Conservation (phyloP, 2,888 invertebrate genomes). For the Dexiosoma caninum region DNA sequence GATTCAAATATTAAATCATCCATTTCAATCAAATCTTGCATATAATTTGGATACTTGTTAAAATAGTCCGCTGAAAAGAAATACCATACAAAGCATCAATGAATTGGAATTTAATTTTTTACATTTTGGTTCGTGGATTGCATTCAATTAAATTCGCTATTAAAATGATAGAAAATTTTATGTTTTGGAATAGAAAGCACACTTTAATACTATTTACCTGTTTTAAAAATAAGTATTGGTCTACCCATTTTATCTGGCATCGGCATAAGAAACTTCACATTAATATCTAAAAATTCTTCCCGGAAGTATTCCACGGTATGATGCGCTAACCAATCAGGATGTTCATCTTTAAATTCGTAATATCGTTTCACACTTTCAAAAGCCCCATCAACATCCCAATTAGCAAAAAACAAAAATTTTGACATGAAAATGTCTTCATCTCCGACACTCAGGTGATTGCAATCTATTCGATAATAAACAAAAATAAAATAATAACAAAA, state of each 20-base stretch:
- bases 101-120: no score
- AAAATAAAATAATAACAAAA: neutral
- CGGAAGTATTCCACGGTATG: constrained; percentile 71
- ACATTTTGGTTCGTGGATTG: no score
- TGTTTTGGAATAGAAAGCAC: no score
- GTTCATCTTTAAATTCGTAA: constrained; percentile 72
- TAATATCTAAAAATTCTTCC: constrained; percentile 69
- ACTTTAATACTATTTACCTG: constrained; percentile 52
- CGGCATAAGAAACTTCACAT: constrained; percentile 73
- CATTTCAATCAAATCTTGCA: constrained; percentile 73
- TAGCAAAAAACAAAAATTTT: constrained; percentile 69
- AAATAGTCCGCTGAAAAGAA: constrained; percentile 71
- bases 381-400: constrained; percentile 72
- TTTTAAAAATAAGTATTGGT: constrained; percentile 70
- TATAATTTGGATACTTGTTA: constrained; percentile 72
- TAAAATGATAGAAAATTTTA: no score
- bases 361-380: constrained; percentile 70
- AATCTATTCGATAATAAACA: neutral
- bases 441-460: constrained; percentile 68
- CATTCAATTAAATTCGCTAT: no score
- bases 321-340: constrained; percentile 73
- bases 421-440: constrained; percentile 71
- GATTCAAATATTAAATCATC: constrained; percentile 76
- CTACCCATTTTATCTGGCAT: constrained; percentile 73
- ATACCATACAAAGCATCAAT: no score